These are phyloP conservation scores for Musca vetustissima DNA, from an alignment of 1,140 invertebrate species.

Conservation along the genomic window DNA sequence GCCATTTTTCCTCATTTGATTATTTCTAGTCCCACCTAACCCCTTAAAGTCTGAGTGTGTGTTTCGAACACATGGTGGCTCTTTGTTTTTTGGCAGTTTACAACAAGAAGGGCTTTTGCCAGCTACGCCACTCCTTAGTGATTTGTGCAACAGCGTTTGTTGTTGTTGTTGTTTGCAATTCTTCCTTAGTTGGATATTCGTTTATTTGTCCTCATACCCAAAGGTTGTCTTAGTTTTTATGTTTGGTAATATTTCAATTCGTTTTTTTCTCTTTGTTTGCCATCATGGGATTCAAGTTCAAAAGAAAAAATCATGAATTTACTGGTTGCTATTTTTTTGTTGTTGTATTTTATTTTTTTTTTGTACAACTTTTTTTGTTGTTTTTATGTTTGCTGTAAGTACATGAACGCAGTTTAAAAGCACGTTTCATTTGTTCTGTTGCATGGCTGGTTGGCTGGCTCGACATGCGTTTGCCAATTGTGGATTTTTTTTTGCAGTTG, in stretches of 20 bases:
- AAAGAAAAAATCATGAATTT: conserved; percentile 14
- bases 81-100: too few relatives aligned
- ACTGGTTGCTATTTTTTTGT: neutral
- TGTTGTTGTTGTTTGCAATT: neutral
- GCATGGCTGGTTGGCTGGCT: neutral
- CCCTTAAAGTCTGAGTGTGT: too few relatives aligned
- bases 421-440: conserved; percentile 21
- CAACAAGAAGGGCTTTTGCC: too few relatives aligned
- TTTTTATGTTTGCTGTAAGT: neutral
- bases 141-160: neutral
- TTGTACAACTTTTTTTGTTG: neutral
- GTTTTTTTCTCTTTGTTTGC: neutral
- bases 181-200: neutral
- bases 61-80: too few relatives aligned
- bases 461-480: too few relatives aligned
- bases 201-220: neutral
- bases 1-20: too few relatives aligned
- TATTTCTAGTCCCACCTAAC: too few relatives aligned
- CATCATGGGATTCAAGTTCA: conserved; percentile 15
- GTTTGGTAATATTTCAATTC: too few relatives aligned
- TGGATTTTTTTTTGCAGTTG: too few relatives aligned
- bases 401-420: neutral
- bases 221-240: too few relatives aligned
- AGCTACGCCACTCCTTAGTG: too few relatives aligned
- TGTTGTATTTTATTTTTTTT: neutral